These are phyloP conservation scores for Ceratothoa steindachneri DNA, from an alignment of 2,888 invertebrate species.

Conservation along the genomic window DNA sequence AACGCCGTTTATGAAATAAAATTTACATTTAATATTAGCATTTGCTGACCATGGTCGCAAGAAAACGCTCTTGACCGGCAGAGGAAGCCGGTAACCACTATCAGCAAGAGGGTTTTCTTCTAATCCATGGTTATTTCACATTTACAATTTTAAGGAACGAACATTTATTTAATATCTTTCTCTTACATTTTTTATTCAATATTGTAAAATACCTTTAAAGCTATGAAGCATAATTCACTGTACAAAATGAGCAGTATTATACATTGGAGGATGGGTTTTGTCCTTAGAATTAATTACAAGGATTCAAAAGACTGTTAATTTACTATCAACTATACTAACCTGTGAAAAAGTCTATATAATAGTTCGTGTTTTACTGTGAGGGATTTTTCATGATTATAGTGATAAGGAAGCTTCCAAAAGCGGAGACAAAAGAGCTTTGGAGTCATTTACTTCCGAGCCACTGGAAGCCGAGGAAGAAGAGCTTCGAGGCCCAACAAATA, in stretches of 20 bases:
- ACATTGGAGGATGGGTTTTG: slow-evolving; percentile 10
- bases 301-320: neutral
- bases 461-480: no score
- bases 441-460: no score
- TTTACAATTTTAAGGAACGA: slow-evolving; percentile 10
- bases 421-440: no score
- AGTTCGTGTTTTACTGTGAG: neutral
- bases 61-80: no score
- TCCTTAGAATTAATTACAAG: slow-evolving; percentile 7
- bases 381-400: slow-evolving; percentile 13
- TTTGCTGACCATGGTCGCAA: neutral
- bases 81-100: neutral
- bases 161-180: neutral
- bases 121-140: neutral
- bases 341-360: slow-evolving; percentile 1
- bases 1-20: neutral
- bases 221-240: slow-evolving; percentile 13
- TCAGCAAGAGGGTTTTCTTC: neutral
- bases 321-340: neutral
- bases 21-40: neutral
- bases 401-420: neutral
- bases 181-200: neutral
- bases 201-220: neutral
- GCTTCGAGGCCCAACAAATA: no score
- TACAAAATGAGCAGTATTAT: slow-evolving; percentile 12